Evolutionary conservation across 2,113 vertebrate species (phyloP).

Genomic region (Xyliphius kryptos): DNA sequence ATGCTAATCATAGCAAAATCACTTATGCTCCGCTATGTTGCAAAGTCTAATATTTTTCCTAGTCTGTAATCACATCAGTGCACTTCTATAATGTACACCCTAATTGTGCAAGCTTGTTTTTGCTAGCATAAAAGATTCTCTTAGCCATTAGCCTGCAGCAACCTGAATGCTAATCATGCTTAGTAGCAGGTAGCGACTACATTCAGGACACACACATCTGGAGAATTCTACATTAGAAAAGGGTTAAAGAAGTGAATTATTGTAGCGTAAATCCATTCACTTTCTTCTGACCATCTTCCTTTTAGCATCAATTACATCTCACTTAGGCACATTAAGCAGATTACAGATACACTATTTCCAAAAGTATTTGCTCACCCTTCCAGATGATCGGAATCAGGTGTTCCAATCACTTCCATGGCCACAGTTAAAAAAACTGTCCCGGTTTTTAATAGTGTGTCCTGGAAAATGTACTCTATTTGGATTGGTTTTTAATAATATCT

Average conservation of each 20-base stretch:
- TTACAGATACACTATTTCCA: too few species aligned
- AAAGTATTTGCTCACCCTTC: too few species aligned
- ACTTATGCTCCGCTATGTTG: conserved; percentile 2
- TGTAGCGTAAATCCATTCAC: conserved; percentile 26
- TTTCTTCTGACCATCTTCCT: conserved; percentile 23
- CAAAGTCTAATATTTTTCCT: conserved; percentile 5
- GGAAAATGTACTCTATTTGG: too few species aligned
- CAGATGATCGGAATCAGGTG: too few species aligned
- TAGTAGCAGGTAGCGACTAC: conserved; percentile 29
- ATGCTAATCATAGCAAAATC: neutral
- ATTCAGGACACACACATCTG: conserved; percentile 40
- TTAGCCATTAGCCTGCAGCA: conserved; percentile 28
- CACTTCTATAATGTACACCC: conserved; percentile 12
- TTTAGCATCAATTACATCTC: conserved; percentile 21
- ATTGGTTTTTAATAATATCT: too few species aligned
- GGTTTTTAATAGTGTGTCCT: too few species aligned
- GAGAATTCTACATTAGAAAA: conserved; percentile 31
- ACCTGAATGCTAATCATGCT: conserved; percentile 34
- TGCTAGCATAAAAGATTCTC: conserved; percentile 21
- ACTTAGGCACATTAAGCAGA: conserved; percentile 17
- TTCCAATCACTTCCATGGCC: too few species aligned
- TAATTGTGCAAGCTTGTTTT: conserved; percentile 20
- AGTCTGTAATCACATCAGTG: conserved; percentile 30
- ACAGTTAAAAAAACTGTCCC: too few species aligned
- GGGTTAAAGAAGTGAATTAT: conserved; percentile 24